Base-by-base conservation (phyloP, 2,888 invertebrate species). In the Heliconius erato region DNA sequence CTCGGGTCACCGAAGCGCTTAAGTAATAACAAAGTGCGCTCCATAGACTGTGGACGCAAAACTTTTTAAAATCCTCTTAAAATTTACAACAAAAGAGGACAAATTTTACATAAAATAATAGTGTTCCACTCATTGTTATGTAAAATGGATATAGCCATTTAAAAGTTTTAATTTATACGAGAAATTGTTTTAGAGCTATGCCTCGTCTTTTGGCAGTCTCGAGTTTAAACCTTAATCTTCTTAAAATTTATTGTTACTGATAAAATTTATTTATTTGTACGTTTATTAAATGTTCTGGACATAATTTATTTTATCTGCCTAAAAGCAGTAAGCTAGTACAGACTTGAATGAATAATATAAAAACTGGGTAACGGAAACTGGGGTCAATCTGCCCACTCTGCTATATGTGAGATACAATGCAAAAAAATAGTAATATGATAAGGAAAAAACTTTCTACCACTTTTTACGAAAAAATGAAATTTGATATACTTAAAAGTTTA, bases 121-220 rank as follows among this genome's bases (percentile, higher is more conserved):
- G 89, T 91, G 88, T 88, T 85, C 74, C 76, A 69, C 87, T 88
- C 88, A 89, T 90, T 90, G 87, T 86, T 89, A 91, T 91, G 91
- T 90, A 91, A 92, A 91, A 88, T 88, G 87, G 88, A 89, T 88
- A 89, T 86, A 87, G 89, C 89, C 88, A 90, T 90, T 90, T 90
- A 86, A 87, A 92, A 92, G 88, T 93, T 92, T 87, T 90, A 92
- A 92, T 92, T 91, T 92, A 91, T 92, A 88, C 91, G 83, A 84
- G 87, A 90, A 90, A 90, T 90, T 89, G 87, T 87, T 90, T 89
- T 85, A 88, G 84, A 87, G 77, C 82, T 79, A 83, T 82, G 78
- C 78, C 79, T 80, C 59, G 78, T 81, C 82, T 85, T 84, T 77
- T 84, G 68, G 77, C 76, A 67, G 82, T 63, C 77, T 81, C 49